Evolutionary conservation across 2,888 invertebrate genomes (phyloP).

Genomic region (Stenodema calcarata): DNA sequence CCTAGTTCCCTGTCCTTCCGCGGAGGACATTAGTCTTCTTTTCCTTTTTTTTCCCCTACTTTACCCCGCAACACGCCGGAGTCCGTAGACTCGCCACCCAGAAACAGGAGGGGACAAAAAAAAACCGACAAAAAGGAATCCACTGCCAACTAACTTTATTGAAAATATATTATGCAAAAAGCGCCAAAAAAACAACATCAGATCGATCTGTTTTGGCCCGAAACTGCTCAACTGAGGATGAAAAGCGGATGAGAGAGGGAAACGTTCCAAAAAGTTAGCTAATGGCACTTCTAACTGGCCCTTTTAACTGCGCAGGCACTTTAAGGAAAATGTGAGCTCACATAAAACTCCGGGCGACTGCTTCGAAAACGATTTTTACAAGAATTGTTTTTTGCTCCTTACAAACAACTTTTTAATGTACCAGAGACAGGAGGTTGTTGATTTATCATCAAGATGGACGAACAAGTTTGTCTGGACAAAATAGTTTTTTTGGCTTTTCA

Average conservation of each 20-base stretch:
- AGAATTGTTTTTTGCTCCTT: neutral
- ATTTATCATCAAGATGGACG: no score
- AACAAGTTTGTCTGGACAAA: no score
- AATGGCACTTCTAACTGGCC: constrained; percentile 33
- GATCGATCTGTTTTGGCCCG: constrained; percentile 44
- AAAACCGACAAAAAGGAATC: neutral
- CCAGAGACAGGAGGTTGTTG: neutral
- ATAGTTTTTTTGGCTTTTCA: no score
- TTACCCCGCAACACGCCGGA: neutral
- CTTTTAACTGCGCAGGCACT: constrained; percentile 18
- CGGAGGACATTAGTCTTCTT: constrained; percentile 44
- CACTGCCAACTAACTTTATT: constrained; percentile 50
- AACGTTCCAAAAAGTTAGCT: constrained; percentile 40
- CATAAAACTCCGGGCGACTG: neutral
- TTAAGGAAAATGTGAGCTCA: constrained; percentile 1
- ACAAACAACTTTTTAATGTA: neutral
- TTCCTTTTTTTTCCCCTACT: neutral
- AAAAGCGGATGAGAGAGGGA: neutral
- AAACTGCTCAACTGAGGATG: neutral
- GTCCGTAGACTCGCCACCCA: neutral
- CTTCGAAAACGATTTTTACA: constrained; percentile 5
- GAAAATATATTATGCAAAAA: constrained; percentile 49
- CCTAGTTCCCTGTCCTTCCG: neutral
- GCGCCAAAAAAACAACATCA: neutral
- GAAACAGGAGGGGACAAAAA: neutral